Percentiles rank a stretch among this genome's conserved stretches.
phyloP scores from a whole-genome alignment of 2,888 invertebrate genomes.

The Acronicta aceris region DNA sequence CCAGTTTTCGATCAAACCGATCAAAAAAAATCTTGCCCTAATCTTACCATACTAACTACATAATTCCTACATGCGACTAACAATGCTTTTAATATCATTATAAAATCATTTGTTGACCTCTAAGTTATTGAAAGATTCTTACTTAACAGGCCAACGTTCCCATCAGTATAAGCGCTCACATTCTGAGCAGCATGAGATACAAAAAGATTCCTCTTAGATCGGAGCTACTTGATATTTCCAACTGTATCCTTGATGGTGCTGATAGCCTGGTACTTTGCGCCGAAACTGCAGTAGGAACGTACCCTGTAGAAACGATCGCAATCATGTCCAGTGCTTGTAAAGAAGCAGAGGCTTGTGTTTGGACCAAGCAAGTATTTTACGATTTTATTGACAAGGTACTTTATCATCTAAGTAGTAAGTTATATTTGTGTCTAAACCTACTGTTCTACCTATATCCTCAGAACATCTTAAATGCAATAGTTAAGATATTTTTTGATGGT shows the following conservation, averaged over 20 bases:
- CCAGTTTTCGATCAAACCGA: no score
- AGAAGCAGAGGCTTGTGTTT: conserved; percentile 92
- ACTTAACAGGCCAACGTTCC: conserved; percentile 75
- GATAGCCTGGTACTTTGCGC: conserved; percentile 92
- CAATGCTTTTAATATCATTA: no score
- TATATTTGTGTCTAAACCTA: no score
- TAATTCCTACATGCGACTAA: no score
- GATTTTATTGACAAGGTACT: conserved; percentile 77
- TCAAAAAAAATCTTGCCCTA: no score
- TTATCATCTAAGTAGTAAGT: background rate
- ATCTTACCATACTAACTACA: no score
- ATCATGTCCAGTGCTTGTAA: conserved; percentile 87
- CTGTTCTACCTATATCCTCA: no score
- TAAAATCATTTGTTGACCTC: no score
- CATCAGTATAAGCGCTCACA: conserved; percentile 72
- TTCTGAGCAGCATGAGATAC: conserved; percentile 76
- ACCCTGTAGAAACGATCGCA: conserved; percentile 87
- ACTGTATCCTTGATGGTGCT: conserved; percentile 93
- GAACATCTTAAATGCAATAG: no score
- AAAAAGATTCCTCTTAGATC: conserved; percentile 84
- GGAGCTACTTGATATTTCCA: conserved; percentile 92
- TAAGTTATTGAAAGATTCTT: no score
- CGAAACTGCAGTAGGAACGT: conserved; percentile 91
- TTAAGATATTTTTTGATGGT: no score
- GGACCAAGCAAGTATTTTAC: conserved; percentile 84